These are phyloP conservation scores for Herpetotheres cachinnans DNA, from an alignment of 2,113 vertebrate genomes.

Conservation along the genomic window DNA sequence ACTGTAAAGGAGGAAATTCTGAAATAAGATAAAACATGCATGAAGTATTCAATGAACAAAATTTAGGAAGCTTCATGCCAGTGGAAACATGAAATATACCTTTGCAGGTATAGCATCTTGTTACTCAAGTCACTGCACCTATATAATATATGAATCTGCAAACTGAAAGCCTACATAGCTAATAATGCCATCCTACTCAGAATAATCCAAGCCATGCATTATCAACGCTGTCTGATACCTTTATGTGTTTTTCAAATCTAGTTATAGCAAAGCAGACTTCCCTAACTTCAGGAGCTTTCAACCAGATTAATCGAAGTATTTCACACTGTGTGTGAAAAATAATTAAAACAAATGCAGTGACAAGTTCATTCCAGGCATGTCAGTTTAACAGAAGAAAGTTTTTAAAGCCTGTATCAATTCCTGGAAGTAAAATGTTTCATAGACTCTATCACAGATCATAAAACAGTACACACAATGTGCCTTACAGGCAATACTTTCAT, in stretches of 20 bases:
- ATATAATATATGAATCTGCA: background rate
- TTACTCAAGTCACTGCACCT: background rate
- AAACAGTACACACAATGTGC: background rate
- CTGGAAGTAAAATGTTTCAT: background rate
- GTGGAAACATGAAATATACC: background rate
- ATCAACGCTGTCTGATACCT: background rate
- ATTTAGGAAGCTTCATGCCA: background rate
- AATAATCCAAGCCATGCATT: background rate
- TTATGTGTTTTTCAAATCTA: background rate
- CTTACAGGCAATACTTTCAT: background rate
- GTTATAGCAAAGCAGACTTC: background rate
- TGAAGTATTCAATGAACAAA: background rate
- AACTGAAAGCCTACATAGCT: background rate
- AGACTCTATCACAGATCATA: background rate
- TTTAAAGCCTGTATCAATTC: background rate
- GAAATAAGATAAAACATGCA: background rate
- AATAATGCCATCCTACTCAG: background rate
- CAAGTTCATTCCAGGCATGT: background rate
- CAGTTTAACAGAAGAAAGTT: background rate
- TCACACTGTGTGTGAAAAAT: background rate
- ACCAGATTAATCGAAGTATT: background rate
- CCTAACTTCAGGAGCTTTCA: background rate
- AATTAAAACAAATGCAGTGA: background rate
- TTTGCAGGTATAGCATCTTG: background rate
- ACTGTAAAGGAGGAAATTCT: background rate